A percentile compares a stretch with the other conserved stretches of the same genome.
Conservation (phyloP, 1,140 invertebrate genomes). For the Drosophila bipectinata region DNA sequence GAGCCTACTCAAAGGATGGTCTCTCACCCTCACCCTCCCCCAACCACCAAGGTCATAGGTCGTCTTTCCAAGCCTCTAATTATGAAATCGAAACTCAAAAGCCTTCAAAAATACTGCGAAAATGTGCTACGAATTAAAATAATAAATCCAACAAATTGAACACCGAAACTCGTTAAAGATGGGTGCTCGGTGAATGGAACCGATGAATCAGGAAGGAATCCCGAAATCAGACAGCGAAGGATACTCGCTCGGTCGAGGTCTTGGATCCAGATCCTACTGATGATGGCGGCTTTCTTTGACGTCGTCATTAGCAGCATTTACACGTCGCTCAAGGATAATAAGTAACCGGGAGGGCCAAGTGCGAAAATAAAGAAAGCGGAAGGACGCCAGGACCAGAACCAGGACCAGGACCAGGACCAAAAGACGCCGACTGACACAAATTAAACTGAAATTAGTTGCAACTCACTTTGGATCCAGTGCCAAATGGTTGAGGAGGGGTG, state of each 20-base stretch:
- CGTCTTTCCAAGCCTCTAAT: constrained; percentile 38
- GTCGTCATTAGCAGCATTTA: constrained; percentile 82
- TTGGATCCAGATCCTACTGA: constrained; percentile 19
- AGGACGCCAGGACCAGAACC: neutral
- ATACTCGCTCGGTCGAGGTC: too few relatives aligned
- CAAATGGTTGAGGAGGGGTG: neutral
- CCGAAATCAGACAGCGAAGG: too few relatives aligned
- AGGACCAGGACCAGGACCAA: too few relatives aligned
- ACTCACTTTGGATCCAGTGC: constrained; percentile 49
- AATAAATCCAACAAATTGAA: constrained; percentile 78
- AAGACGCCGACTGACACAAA: constrained; percentile 69
- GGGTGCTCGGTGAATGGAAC: too few relatives aligned
- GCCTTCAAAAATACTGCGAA: constrained; percentile 3
- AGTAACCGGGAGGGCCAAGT: constrained; percentile 56
- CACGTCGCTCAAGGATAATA: constrained; percentile 75
- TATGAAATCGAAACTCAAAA: constrained; percentile 65
- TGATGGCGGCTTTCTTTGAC: constrained; percentile 57
- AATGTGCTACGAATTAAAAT: constrained; percentile 79
- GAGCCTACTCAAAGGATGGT: neutral
- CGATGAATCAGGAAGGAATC: constrained; percentile 21
- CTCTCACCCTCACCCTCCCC: too few relatives aligned
- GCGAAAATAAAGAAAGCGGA: constrained; percentile 57
- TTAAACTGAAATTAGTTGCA: constrained; percentile 82
- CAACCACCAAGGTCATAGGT: neutral
- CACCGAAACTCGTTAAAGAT: constrained; percentile 61